Evolutionary conservation across 2,113 vertebrate species (phyloP).

Genomic region (Vicugna pacos): DNA sequence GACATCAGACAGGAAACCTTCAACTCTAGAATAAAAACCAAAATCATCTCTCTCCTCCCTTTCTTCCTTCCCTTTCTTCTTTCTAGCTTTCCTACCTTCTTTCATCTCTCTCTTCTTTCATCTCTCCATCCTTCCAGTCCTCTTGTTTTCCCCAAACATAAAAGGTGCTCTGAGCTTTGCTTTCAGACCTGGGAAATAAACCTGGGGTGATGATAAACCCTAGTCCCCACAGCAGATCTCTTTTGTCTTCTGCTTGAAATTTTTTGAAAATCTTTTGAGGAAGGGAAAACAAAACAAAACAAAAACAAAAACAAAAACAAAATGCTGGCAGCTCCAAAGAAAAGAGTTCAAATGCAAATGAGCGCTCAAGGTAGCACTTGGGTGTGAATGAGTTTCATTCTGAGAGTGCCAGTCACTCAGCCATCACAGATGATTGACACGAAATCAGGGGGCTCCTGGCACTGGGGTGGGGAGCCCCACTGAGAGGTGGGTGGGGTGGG

Average conservation of each 20-base stretch:
- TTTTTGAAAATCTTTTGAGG: constrained; percentile 49
- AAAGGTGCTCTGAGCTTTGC: background rate
- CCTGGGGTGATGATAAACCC: background rate
- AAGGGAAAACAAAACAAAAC: background rate
- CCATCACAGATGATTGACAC: constrained; percentile 72
- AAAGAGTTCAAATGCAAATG: constrained; percentile 79
- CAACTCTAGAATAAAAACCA: background rate
- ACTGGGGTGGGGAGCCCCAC: background rate
- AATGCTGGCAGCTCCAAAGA: constrained; percentile 51
- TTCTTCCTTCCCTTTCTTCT: background rate
- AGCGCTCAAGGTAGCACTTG: constrained; percentile 73
- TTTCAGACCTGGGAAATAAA: background rate
- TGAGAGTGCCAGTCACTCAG: constrained; percentile 76
- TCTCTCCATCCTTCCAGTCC: background rate
- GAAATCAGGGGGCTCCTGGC: constrained; percentile 43
- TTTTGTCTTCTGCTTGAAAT: background rate
- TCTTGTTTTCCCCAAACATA: background rate
- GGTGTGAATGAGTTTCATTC: constrained; percentile 78
- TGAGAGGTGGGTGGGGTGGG: background rate
- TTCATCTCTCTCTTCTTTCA: background rate
- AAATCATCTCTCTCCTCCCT: background rate
- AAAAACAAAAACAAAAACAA: background rate
- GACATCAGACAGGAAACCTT: background rate
- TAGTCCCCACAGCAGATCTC: background rate
- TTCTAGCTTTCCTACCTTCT: background rate